Conservation (phyloP, 2,113 vertebrate genomes). For the Taxidea taxus region DNA sequence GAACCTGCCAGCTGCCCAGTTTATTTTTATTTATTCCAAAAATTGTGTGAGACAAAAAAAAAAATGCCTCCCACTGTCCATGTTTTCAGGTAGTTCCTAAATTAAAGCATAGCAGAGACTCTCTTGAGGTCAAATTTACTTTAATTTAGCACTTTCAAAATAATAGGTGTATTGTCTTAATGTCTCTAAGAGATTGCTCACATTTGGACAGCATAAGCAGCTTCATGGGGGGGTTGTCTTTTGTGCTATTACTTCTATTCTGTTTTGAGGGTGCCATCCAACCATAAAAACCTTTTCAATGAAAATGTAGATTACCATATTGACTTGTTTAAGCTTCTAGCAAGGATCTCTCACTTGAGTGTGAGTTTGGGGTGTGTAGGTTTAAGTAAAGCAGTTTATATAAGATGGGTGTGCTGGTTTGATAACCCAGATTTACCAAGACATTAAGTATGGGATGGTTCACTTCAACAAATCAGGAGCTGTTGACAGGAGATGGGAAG, state of each 20-base stretch:
- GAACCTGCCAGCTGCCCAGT: background rate
- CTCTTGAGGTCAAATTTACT: background rate
- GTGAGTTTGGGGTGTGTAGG: background rate
- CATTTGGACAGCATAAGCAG: background rate
- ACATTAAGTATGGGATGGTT: background rate
- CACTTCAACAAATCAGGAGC: background rate
- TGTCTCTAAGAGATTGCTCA: background rate
- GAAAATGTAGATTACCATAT: background rate
- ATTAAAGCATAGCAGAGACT: background rate
- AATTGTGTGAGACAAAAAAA: background rate
- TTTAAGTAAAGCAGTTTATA: background rate
- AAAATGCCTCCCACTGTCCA: background rate
- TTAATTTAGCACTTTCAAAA: background rate
- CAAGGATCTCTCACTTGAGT: background rate
- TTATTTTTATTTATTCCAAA: background rate
- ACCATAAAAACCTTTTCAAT: background rate
- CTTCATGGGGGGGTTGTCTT: background rate
- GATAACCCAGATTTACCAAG: background rate
- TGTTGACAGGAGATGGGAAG: background rate
- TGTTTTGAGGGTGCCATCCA: background rate
- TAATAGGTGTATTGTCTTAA: background rate
- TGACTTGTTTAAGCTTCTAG: background rate
- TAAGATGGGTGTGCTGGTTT: background rate
- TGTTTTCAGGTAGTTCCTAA: background rate
- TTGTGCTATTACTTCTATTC: background rate